Evolutionary conservation across 2,888 invertebrate species (phyloP), one percentile per base, ranked within the genome.

Genomic region (Erebia palarica): DNA sequence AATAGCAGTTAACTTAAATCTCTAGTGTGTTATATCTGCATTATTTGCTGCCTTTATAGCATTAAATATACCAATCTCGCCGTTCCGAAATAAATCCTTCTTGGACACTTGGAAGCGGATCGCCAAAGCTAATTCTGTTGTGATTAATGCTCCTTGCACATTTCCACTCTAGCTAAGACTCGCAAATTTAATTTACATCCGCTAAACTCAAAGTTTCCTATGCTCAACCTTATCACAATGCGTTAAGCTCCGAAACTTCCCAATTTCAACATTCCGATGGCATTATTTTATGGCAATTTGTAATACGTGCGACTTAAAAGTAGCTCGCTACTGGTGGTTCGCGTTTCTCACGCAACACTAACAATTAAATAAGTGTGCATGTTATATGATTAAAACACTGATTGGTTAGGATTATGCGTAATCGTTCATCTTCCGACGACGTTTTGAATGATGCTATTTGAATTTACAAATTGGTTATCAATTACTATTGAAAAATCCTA

Each of bases 51-150:
- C 78, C 77, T 77, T 71, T 70, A 71, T 75, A 73, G 69, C 65
- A 71, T 75, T 72, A 76, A 74, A 75, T 71, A 69, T 73, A 72
- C 77, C 74, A 74, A 77, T 77, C 75, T 77, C 76, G 75, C 73
- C 76, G 75, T 73, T 75, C 73, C 81, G 82, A 85, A 84, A 92
- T 92, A 91, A 93, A 92, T 92, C 88, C 84, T 83, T 81, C 77
- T 79, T 82, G 85, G 91, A 91, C 92, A 91, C 87, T 89, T 84
- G 83, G 85, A 86, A 92, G 91, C 90, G 90, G 88, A 92, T 92
- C 91, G 90, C 91, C 90, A 89, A 90, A 92, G 92, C 92, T 92
- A 93, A 92, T 92, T 91, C 90, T 90, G 91, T 88, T 91, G 84
- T 93, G 93, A 93, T 93, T 92, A 93, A 93, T 93, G 92, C 88